phyloP scores from a whole-genome alignment of 2,888 invertebrate genomes.

The Glaucopsyche alexis region DNA sequence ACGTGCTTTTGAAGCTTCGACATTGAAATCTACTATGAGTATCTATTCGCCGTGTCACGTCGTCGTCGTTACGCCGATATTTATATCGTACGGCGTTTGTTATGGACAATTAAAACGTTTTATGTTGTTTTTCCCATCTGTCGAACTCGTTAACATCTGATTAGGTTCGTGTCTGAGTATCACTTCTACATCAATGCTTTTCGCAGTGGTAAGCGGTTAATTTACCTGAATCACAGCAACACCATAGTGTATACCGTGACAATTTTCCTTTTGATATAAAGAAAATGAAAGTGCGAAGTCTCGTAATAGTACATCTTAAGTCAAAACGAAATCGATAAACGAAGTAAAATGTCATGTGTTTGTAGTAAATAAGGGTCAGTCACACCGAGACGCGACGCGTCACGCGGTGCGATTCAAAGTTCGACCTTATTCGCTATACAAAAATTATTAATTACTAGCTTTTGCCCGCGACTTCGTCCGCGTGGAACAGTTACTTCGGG shows the following conservation, averaged over 20 bases:
- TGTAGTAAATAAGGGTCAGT: background rate
- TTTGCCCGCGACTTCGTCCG: too few species aligned
- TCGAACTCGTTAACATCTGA: constrained; percentile 21
- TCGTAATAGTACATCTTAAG: background rate
- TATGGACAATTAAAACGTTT: constrained; percentile 35
- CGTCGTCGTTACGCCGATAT: constrained; percentile 30
- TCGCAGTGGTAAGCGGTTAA: background rate
- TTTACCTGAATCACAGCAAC: background rate
- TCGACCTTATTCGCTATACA: too few species aligned
- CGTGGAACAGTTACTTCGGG: too few species aligned
- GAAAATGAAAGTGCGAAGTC: background rate
- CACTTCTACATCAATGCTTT: background rate
- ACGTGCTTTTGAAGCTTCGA: constrained; percentile 33
- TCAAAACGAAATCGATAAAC: background rate
- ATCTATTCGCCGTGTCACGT: constrained; percentile 24
- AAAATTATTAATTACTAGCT: too few species aligned
- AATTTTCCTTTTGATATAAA: background rate
- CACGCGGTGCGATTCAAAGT: too few species aligned
- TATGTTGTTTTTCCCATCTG: constrained; percentile 33
- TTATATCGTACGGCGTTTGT: constrained; percentile 33
- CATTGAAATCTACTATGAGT: constrained; percentile 34
- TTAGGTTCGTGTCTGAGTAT: constrained; percentile 17
- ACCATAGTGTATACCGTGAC: background rate
- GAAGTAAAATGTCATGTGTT: background rate
- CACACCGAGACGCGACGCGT: too few species aligned